phyloP scores from a whole-genome alignment of 2,888 invertebrate species.

The Conus canariensis region DNA sequence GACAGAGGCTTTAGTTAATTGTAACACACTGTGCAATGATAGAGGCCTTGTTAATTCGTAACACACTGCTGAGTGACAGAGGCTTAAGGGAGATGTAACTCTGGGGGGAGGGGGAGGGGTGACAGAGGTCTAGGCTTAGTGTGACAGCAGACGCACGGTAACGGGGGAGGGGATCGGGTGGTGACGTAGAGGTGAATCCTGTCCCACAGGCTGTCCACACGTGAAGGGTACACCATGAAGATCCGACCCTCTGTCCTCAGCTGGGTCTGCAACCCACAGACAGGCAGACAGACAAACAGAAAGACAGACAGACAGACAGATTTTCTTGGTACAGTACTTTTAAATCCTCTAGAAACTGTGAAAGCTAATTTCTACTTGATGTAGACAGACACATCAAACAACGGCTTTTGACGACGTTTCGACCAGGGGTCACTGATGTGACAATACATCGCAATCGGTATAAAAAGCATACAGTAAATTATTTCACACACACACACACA shows the following conservation, averaged over 20 bases:
- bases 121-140: too few species aligned
- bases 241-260: conserved; percentile 24
- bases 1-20: too few species aligned
- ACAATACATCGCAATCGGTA: too few species aligned
- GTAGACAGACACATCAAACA: too few species aligned
- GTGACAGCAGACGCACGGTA: background rate
- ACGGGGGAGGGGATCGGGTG: conserved; percentile 19
- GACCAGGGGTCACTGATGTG: too few species aligned
- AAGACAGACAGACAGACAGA: background rate
- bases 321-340: background rate
- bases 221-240: conserved; percentile 30
- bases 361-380: too few species aligned
- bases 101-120: background rate
- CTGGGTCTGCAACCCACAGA: background rate
- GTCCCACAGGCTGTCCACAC: conserved; percentile 39
- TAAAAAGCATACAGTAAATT: too few species aligned
- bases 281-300: background rate
- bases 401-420: too few species aligned
- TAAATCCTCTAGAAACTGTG: too few species aligned
- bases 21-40: too few species aligned
- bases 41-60: too few species aligned
- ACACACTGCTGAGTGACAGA: background rate
- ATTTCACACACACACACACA: background rate
- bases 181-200: conserved; percentile 30
- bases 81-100: background rate